Evolutionary conservation across 2,113 vertebrate genomes (phyloP).

Genomic region (Onychostruthus taczanowskii): DNA sequence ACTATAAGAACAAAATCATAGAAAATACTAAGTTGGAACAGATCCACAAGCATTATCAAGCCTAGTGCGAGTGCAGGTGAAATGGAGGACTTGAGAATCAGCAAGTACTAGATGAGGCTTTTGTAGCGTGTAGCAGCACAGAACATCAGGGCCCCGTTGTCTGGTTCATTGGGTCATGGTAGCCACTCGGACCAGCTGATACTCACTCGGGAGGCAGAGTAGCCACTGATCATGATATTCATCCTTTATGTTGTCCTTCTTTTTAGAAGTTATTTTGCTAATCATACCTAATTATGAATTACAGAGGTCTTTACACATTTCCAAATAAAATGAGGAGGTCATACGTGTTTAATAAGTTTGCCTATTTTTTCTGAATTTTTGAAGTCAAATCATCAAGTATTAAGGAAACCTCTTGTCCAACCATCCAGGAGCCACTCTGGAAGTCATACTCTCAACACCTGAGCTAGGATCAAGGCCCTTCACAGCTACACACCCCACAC

Average conservation of each 20-base stretch:
- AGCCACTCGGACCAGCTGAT: background rate
- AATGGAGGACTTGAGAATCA: background rate
- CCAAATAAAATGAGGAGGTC: background rate
- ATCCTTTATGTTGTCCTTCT: background rate
- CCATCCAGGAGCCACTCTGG: too few species aligned
- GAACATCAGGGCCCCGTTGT: background rate
- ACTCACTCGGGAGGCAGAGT: background rate
- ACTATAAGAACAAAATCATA: background rate
- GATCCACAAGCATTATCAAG: background rate
- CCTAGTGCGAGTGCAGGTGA: background rate
- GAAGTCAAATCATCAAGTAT: background rate
- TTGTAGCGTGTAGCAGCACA: background rate
- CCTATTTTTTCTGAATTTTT: background rate
- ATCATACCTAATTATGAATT: background rate
- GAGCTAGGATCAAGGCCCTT: background rate
- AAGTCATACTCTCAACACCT: background rate
- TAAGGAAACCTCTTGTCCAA: background rate
- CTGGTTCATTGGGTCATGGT: background rate
- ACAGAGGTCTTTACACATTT: background rate
- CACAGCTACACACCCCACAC: too few species aligned
- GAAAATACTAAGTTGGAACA: background rate
- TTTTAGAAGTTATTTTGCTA: background rate
- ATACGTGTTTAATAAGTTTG: background rate
- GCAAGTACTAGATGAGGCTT: background rate
- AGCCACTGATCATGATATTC: background rate